Conservation (phyloP, 2,113 vertebrate species). For the pig (Sus scrofa) region DNA sequence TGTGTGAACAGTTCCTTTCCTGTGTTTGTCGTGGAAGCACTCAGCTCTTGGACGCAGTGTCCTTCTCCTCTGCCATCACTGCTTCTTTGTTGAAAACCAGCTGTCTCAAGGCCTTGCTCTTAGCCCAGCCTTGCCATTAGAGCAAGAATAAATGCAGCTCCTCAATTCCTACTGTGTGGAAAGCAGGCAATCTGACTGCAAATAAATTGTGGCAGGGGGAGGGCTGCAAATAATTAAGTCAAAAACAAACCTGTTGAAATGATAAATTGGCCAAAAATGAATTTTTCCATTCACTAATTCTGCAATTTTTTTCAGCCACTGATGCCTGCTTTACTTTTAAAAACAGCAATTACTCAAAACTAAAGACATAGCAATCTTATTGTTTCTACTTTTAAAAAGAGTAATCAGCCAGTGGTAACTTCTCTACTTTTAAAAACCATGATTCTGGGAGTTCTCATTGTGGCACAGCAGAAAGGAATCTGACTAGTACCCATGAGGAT, state of each 20-base stretch:
- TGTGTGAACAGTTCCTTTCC: background rate
- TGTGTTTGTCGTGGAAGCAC: background rate
- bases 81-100: background rate
- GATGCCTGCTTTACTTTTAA: constrained; percentile 77
- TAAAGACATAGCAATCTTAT: constrained; percentile 59
- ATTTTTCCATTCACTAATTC: background rate
- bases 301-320: constrained; percentile 66
- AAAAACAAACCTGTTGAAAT: constrained; percentile 78
- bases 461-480: too few species aligned
- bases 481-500: too few species aligned
- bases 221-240: constrained; percentile 64
- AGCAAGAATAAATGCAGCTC: background rate
- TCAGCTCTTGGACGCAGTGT: too few species aligned
- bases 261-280: constrained; percentile 76
- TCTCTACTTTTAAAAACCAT: background rate
- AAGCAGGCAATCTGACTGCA: background rate
- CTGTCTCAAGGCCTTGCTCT: background rate
- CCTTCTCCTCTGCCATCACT: accelerated
- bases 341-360: constrained; percentile 80
- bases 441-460: background rate
- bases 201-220: constrained; percentile 26
- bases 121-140: background rate
- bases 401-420: constrained; percentile 6
- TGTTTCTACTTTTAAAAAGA: constrained; percentile 60
- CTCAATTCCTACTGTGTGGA: background rate